Conservation (phyloP, 92 coral and sea anemone species). For the Phenganax stokvisi region DNA sequence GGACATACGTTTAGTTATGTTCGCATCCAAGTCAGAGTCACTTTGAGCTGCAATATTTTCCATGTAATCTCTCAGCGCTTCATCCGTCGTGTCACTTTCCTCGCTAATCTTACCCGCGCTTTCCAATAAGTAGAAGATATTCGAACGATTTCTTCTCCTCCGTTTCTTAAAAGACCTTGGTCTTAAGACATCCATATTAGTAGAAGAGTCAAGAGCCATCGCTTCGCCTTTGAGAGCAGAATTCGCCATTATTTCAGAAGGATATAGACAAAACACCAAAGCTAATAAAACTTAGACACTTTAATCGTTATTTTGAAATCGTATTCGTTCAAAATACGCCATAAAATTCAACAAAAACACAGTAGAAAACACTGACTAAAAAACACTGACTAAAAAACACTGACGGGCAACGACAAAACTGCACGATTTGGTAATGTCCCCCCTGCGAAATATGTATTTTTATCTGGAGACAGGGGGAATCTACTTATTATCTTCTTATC, state of each 20-base stretch:
- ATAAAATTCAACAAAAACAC: neutral
- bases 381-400: too few relatives aligned
- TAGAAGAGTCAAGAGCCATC: slow-evolving; percentile 1
- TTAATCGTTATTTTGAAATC: neutral
- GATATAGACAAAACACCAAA: neutral
- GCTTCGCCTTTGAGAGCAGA: slow-evolving; percentile 11
- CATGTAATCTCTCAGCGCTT: slow-evolving; percentile 87
- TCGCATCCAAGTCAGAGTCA: slow-evolving; percentile 73
- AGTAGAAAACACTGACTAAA: neutral
- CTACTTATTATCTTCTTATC: too few relatives aligned
- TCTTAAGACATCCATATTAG: neutral
- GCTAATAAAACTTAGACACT: neutral
- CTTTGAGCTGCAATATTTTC: slow-evolving; percentile 87
- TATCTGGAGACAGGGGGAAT: too few relatives aligned
- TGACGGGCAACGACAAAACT: too few relatives aligned
- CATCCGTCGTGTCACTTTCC: slow-evolving; percentile 94
- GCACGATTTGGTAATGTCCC: too few relatives aligned
- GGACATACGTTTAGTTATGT: slow-evolving; percentile 60
- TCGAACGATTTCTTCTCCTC: slow-evolving; percentile 78
- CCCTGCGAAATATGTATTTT: too few relatives aligned
- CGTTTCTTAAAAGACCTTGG: slow-evolving; percentile 57
- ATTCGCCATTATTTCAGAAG: neutral
- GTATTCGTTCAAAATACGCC: neutral
- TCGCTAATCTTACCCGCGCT: slow-evolving; percentile 74
- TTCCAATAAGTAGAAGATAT: slow-evolving; percentile 69